Conservation (phyloP, 1,140 invertebrate genomes). For the Bacillus rossius region DNA sequence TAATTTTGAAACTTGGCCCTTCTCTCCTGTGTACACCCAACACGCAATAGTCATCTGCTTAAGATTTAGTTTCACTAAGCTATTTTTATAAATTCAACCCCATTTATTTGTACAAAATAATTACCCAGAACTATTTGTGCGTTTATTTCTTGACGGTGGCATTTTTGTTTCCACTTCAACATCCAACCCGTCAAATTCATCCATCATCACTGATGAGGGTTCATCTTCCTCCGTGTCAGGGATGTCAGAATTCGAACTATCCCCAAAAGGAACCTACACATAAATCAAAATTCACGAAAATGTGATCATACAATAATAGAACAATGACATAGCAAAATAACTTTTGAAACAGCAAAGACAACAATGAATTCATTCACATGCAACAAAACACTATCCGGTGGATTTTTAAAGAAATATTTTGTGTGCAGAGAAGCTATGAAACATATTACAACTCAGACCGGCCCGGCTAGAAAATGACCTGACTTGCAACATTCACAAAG, state of each 20-base stretch:
- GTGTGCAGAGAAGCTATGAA: too few relatives aligned
- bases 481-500: too few relatives aligned
- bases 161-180: constrained; percentile 23
- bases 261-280: neutral
- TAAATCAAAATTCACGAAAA: neutral
- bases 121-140: constrained; percentile 4
- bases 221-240: constrained; percentile 18
- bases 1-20: too few relatives aligned
- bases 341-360: neutral
- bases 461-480: too few relatives aligned
- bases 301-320: neutral
- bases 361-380: neutral
- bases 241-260: constrained; percentile 10
- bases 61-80: too few relatives aligned
- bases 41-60: too few relatives aligned
- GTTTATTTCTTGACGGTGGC: neutral
- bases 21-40: too few relatives aligned
- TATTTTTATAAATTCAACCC: too few relatives aligned
- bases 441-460: too few relatives aligned
- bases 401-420: too few relatives aligned
- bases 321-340: neutral
- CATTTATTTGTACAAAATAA: neutral
- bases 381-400: too few relatives aligned
- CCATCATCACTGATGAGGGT: neutral
- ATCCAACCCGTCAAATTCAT: constrained; percentile 22